Percentiles rank a stretch among this genome's conserved stretches.
Conservation (phyloP, 2,113 vertebrate genomes). For the Serinus canaria region DNA sequence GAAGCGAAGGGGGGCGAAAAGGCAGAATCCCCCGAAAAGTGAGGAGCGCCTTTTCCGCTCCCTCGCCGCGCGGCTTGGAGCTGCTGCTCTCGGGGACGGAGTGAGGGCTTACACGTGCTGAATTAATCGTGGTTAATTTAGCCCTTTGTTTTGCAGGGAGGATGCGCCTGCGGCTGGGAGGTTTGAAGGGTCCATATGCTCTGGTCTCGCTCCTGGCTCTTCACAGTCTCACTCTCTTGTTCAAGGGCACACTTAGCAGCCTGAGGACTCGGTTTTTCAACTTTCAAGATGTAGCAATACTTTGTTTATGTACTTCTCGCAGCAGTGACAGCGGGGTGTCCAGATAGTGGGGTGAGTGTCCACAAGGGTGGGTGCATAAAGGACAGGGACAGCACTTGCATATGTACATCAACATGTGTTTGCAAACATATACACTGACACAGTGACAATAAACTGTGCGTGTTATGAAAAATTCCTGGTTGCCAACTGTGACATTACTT, state of each 20-base stretch:
- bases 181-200: neutral
- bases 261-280: neutral
- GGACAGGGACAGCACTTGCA: neutral
- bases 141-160: neutral
- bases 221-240: neutral
- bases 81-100: neutral
- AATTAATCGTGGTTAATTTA: neutral
- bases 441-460: neutral
- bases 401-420: fast-evolving
- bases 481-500: neutral
- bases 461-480: neutral
- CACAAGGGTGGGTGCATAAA: neutral
- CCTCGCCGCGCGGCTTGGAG: neutral
- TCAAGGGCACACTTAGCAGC: neutral
- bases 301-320: neutral
- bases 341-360: fast-evolving
- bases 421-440: neutral
- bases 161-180: neutral
- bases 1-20: neutral
- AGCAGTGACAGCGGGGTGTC: neutral
- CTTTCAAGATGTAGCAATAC: neutral
- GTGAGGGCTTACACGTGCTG: neutral
- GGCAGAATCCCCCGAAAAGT: neutral
- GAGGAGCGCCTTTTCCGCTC: neutral
- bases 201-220: neutral